A percentile compares a stretch with the other conserved stretches of the same genome.
Evolutionary conservation across 2,888 invertebrate species (phyloP).

Genomic region (Eupithecia exiguata): DNA sequence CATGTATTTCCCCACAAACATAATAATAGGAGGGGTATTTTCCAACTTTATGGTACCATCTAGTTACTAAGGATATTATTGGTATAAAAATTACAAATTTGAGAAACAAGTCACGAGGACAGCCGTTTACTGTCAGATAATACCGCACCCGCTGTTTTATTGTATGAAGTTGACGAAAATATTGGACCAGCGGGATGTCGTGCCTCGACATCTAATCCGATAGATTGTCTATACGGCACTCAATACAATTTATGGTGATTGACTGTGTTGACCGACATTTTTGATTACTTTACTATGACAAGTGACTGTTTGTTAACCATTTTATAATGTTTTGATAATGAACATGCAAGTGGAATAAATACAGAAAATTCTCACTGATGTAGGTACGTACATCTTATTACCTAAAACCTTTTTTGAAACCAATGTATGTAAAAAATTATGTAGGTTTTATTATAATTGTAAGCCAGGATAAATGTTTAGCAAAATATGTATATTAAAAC

Average conservation of each 20-base stretch:
- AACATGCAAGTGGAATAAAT: background rate
- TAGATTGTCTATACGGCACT: slow-evolving; percentile 23
- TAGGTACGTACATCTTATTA: too few species aligned
- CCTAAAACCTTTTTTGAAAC: background rate
- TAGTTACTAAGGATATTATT: background rate
- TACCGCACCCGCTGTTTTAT: slow-evolving; percentile 16
- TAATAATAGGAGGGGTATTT: too few species aligned
- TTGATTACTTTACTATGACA: slow-evolving; percentile 20
- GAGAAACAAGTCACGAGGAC: background rate
- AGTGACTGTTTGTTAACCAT: background rate
- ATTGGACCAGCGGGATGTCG: slow-evolving; percentile 25
- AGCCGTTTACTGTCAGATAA: background rate
- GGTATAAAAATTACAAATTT: background rate
- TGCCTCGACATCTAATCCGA: slow-evolving; percentile 19
- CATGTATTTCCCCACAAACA: too few species aligned
- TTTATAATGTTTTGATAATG: background rate
- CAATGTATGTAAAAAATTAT: background rate
- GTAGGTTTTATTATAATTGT: background rate
- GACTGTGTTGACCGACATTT: slow-evolving; percentile 30
- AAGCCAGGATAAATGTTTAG: background rate
- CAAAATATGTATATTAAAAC: background rate
- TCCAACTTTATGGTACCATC: background rate
- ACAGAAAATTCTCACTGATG: background rate
- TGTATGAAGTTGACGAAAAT: slow-evolving; percentile 30
- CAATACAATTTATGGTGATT: slow-evolving; percentile 33